Conservation (phyloP, 1,140 invertebrate species). For the Drosophila nasuta region DNA sequence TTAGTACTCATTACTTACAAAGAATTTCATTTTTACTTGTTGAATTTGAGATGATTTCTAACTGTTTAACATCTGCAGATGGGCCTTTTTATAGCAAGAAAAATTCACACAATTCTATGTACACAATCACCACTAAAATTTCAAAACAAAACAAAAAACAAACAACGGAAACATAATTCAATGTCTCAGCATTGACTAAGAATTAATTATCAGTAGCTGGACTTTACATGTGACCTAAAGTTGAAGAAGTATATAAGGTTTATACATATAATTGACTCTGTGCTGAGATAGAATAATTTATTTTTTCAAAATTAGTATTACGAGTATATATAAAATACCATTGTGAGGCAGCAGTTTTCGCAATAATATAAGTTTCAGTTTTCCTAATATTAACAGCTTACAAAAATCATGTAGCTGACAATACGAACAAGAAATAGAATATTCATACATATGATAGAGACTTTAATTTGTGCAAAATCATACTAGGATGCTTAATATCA, state of each 20-base stretch:
- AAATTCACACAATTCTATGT: not conserved
- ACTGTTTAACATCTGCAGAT: not conserved
- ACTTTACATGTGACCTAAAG: conserved; percentile 6
- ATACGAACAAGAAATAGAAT: too few relatives aligned
- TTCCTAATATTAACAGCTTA: too few relatives aligned
- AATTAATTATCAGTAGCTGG: conserved; percentile 3
- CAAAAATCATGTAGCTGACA: too few relatives aligned
- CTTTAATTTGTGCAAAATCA: too few relatives aligned
- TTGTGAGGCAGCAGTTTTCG: too few relatives aligned
- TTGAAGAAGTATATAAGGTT: not conserved
- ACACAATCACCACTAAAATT: conserved; percentile 1
- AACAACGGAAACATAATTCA: conserved; percentile 14
- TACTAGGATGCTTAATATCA: too few relatives aligned
- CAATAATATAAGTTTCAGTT: too few relatives aligned
- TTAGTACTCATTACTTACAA: conserved; percentile 39
- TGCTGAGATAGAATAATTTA: too few relatives aligned
- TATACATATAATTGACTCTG: too few relatives aligned
- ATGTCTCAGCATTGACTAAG: not conserved
- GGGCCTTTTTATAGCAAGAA: conserved; percentile 40
- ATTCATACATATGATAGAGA: too few relatives aligned
- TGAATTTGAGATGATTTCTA: conserved; percentile 31
- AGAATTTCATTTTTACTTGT: conserved; percentile 56
- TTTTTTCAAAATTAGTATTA: too few relatives aligned
- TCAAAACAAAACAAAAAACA: conserved; percentile 4
- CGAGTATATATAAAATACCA: too few relatives aligned